These are phyloP conservation scores for Cylloceria caligata DNA, from an alignment of 2,888 invertebrate species.

Conservation along the genomic window DNA sequence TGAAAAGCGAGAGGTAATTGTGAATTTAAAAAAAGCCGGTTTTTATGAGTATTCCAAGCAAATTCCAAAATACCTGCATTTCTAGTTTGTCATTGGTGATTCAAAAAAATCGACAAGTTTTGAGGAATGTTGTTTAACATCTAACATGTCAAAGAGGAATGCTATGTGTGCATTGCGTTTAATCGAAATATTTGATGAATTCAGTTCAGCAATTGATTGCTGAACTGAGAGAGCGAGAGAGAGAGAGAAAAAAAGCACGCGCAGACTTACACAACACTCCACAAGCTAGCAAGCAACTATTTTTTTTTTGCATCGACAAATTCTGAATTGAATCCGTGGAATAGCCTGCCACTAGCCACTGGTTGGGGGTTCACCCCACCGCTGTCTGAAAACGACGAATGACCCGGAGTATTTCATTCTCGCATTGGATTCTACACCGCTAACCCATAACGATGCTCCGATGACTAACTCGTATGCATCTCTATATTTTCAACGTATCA, in stretches of 20 bases:
- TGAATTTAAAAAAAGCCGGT: too few relatives aligned
- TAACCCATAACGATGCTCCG: slow-evolving; percentile 10
- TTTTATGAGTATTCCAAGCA: too few relatives aligned
- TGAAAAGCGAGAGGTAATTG: too few relatives aligned
- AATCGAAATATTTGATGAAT: slow-evolving; percentile 56
- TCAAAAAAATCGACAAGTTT: too few relatives aligned
- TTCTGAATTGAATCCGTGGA: slow-evolving; percentile 59
- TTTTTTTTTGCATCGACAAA: slow-evolving; percentile 49
- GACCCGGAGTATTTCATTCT: slow-evolving; percentile 59
- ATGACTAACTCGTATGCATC: background rate
- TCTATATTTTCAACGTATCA: slow-evolving; percentile 20
- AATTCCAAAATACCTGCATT: too few relatives aligned
- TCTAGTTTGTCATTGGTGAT: too few relatives aligned
- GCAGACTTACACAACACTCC: background rate
- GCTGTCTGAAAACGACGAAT: slow-evolving; percentile 61
- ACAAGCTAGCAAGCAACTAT: background rate
- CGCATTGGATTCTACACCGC: slow-evolving; percentile 13
- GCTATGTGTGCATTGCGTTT: slow-evolving; percentile 2
- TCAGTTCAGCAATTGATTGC: slow-evolving; percentile 36
- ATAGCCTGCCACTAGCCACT: slow-evolving; percentile 35
- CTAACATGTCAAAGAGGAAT: too few relatives aligned
- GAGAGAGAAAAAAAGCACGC: background rate
- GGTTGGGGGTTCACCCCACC: slow-evolving; percentile 8
- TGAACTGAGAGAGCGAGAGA: slow-evolving; percentile 8
- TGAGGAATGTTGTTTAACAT: too few relatives aligned